A percentile compares a stretch with the other conserved stretches of the same genome.
phyloP scores from a whole-genome alignment of 2,113 vertebrate species.

The Zonotrichia leucophrys region DNA sequence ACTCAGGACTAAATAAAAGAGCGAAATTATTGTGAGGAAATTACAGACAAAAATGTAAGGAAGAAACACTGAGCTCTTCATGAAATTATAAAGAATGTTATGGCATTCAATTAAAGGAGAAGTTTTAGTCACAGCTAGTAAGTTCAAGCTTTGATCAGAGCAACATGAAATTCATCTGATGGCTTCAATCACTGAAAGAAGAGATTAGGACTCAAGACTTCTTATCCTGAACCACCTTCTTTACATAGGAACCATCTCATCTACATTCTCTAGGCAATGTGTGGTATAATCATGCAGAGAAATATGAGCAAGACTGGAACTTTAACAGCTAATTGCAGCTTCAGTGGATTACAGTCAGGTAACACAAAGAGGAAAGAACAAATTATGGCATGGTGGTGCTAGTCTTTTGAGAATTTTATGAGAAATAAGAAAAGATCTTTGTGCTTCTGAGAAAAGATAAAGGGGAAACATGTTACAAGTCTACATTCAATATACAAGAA shows the following conservation, averaged over 20 bases:
- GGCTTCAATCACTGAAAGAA: not conserved
- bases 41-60: not conserved
- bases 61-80: not conserved
- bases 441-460: not conserved
- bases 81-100: not conserved
- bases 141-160: not conserved
- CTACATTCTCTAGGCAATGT: not conserved
- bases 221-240: not conserved
- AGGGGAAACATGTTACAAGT: not conserved
- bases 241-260: not conserved
- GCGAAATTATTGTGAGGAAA: constrained; percentile 3
- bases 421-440: not conserved
- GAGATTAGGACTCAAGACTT: not conserved
- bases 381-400: fast-evolving
- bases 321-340: not conserved
- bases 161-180: not conserved
- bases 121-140: not conserved
- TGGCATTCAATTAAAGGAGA: not conserved
- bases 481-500: not conserved
- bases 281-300: not conserved
- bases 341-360: not conserved
- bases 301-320: not conserved
- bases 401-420: not conserved
- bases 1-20: not conserved
- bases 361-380: not conserved